Evolutionary conservation across 2,797 vertebrate genomes (phyloP).

Genomic region (Channa striata): DNA sequence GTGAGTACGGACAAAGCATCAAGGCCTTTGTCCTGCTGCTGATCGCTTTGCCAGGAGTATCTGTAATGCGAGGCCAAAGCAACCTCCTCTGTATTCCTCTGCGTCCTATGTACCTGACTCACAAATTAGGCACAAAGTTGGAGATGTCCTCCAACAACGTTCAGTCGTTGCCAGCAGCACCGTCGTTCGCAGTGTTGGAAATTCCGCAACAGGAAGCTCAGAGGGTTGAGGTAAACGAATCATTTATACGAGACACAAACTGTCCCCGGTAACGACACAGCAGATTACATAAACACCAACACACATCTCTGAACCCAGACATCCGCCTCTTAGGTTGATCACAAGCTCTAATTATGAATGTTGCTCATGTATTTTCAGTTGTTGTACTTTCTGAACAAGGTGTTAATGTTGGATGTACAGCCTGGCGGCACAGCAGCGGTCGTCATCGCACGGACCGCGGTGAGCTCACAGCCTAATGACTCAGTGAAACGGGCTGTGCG

Average conservation of each 20-base stretch:
- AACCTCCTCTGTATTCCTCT: constrained; percentile 31
- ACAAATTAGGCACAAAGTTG: constrained; percentile 28
- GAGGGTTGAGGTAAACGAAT: constrained; percentile 24
- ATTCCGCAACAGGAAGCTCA: constrained; percentile 13
- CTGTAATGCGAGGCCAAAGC: constrained; percentile 46
- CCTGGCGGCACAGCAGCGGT: constrained; percentile 31
- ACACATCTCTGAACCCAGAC: constrained; percentile 25
- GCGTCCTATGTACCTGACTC: constrained; percentile 23
- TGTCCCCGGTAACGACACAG: constrained; percentile 29
- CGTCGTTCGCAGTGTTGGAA: constrained; percentile 37
- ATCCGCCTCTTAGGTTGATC: constrained; percentile 24
- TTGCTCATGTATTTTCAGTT: constrained; percentile 60
- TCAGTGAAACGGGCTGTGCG: constrained; percentile 13
- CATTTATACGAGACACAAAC: constrained; percentile 44
- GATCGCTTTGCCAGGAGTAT: constrained; percentile 40
- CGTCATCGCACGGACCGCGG: constrained; percentile 21
- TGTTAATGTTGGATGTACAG: constrained; percentile 58
- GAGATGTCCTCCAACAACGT: constrained; percentile 27
- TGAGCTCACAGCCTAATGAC: constrained; percentile 32
- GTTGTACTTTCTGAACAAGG: constrained; percentile 51
- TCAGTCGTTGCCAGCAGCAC: constrained; percentile 29
- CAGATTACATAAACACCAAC: constrained; percentile 41
- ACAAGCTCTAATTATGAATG: constrained; percentile 65
- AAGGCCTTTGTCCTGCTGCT: constrained; percentile 10
- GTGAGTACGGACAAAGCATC: constrained; percentile 20